Base-by-base conservation (phyloP, 2,113 vertebrate species). In the Peromyscus californicus region DNA sequence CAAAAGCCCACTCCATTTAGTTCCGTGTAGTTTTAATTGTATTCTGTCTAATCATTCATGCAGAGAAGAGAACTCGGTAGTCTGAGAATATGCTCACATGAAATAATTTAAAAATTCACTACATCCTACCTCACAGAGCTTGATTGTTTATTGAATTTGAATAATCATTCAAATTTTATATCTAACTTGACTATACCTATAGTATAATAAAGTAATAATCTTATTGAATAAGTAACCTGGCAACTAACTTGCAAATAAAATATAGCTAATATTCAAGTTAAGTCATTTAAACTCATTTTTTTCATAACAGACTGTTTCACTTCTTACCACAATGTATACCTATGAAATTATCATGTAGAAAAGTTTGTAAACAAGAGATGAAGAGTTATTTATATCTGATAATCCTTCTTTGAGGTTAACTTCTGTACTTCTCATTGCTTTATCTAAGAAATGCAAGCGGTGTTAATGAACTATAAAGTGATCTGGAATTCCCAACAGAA, bases 401-500 rank as follows among this genome's bases (percentile, higher is more conserved):
- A 82, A 88, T 57, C 13, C 16, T 90, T 5, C 48, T 54, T 90
- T 82, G 29, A 86, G 5, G 11, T 88, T 93, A 94, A 45, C 1
- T 89, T 10, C 59, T 85, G 45, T 29, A 21, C 12, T 89, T 36
- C 12, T 75, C 12, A 33, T 84, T 70, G 19, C 17, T 96, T 94
- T 79, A 5, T 45, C 36, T 33, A 74, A 54, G 45, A 97, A 92
- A 74, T 72, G 15, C 15, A 69, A 92, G 45, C 92, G 54, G 92
- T 39, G 82, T 80, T 74, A 88, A 94, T 21, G 92, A 96, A 92
- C 45, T 78, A 89, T 15, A 79, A 33, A 33, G 11, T 65, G 48
- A 88, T 89, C 65, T 96, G 82, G 48, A 82, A 95, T 95, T 91
- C 93, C 70, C 63, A 67, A 89, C 63, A 94, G 7, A 92, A 90